Evolutionary conservation across 2,797 vertebrate species (phyloP).

Genomic region (Pangasius macronema): DNA sequence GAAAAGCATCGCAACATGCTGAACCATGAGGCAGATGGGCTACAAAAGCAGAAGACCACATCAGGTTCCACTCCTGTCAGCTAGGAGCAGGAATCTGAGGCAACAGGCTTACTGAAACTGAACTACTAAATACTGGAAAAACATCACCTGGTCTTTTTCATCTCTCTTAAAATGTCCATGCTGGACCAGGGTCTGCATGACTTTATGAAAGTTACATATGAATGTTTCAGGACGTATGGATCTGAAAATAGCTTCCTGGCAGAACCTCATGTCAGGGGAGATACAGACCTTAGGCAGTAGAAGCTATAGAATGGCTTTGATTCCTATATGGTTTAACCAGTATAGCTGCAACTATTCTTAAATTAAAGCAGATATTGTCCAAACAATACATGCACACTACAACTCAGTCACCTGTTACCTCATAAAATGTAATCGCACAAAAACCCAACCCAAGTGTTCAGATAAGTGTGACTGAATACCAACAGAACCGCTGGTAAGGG

Average conservation of each 20-base stretch:
- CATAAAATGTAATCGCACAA: background rate
- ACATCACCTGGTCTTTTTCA: background rate
- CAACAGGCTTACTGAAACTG: background rate
- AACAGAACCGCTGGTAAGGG: background rate
- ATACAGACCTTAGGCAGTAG: background rate
- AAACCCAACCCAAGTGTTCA: background rate
- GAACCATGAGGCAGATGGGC: background rate
- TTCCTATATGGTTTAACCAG: slow-evolving; percentile 8
- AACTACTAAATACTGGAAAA: background rate
- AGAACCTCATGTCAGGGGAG: background rate
- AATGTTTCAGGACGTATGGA: background rate
- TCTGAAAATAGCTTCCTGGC: background rate
- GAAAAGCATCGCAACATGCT: background rate
- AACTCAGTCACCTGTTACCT: slow-evolving; percentile 26
- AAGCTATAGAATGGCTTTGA: background rate
- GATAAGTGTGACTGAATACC: slow-evolving; percentile 7
- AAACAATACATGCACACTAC: slow-evolving; percentile 5
- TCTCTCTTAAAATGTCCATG: background rate
- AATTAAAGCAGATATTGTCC: background rate
- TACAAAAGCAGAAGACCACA: background rate
- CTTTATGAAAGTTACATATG: background rate
- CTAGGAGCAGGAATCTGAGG: background rate
- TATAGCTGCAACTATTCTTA: background rate
- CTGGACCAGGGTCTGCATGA: background rate
- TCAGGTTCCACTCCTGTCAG: background rate